These are phyloP conservation scores for Agrotis exclamationis DNA, from an alignment of 2,888 invertebrate genomes.

Conservation along the genomic window DNA sequence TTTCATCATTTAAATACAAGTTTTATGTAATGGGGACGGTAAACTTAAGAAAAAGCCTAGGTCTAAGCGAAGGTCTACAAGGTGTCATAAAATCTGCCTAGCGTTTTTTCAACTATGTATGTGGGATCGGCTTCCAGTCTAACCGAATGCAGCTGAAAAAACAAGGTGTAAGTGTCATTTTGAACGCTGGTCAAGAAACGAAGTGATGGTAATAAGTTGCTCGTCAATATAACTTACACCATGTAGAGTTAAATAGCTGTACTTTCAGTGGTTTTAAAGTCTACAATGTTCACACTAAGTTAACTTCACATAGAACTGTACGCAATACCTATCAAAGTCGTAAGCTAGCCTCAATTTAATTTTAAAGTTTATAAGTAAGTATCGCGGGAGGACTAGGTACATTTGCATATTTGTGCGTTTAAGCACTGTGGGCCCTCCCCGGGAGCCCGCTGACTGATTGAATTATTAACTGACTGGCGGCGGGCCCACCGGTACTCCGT, in stretches of 20 bases:
- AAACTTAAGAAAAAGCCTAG: no score
- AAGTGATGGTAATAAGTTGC: neutral
- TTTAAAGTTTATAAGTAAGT: conserved; percentile 79
- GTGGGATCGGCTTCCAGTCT: no score
- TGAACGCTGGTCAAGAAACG: neutral
- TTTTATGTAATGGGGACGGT: no score
- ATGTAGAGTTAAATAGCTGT: no score
- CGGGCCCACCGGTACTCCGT: conserved; percentile 75
- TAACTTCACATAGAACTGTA: conserved; percentile 49
- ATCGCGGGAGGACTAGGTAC: conserved; percentile 69
- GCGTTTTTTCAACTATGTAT: no score
- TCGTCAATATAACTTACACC: neutral
- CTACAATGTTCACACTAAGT: neutral
- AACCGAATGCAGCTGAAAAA: no score
- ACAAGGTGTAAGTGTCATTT: no score
- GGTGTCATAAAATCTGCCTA: no score
- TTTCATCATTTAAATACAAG: no score
- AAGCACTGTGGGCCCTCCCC: conserved; percentile 69
- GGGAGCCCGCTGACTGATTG: conserved; percentile 82
- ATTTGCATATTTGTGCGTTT: conserved; percentile 87
- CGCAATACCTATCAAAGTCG: conserved; percentile 71
- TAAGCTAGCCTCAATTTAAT: conserved; percentile 77
- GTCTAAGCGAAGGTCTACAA: no score
- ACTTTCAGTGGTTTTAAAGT: neutral
- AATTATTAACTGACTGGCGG: conserved; percentile 86